Percentiles rank a stretch among this genome's conserved stretches.
These are phyloP conservation scores for Lycaon pictus DNA, from an alignment of 2,113 vertebrate species.

Conservation along the genomic window DNA sequence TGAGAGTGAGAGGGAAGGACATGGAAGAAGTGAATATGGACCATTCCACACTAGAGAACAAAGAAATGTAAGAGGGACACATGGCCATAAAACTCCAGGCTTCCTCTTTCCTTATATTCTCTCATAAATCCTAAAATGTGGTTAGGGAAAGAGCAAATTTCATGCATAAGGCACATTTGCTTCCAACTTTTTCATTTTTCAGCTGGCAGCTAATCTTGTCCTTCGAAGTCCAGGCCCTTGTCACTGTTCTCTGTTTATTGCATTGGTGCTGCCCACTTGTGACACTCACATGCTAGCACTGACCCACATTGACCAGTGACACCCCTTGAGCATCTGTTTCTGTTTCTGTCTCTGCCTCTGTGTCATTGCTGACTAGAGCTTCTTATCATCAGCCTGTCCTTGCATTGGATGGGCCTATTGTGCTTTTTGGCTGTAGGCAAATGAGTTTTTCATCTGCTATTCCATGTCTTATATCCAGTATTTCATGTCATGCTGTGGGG, in stretches of 20 bases:
- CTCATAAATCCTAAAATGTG: not conserved
- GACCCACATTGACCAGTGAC: not conserved
- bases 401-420: rapidly evolving
- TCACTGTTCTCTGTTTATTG: not conserved
- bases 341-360: not conserved
- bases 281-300: not conserved
- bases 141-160: not conserved
- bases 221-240: not conserved
- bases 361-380: not conserved
- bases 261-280: not conserved
- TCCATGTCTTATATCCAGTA: not conserved
- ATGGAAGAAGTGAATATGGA: not conserved
- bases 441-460: not conserved
- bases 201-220: not conserved
- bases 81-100: not conserved
- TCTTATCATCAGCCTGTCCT: not conserved
- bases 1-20: not conserved
- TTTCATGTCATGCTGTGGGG: not conserved
- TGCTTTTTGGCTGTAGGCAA: not conserved
- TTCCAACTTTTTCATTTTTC: not conserved
- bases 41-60: not conserved
- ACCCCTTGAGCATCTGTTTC: not conserved
- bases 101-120: not conserved
- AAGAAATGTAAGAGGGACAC: not conserved
- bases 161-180: not conserved